phyloP scores from a whole-genome alignment of 2,888 invertebrate species.

The Sericinus montela region DNA sequence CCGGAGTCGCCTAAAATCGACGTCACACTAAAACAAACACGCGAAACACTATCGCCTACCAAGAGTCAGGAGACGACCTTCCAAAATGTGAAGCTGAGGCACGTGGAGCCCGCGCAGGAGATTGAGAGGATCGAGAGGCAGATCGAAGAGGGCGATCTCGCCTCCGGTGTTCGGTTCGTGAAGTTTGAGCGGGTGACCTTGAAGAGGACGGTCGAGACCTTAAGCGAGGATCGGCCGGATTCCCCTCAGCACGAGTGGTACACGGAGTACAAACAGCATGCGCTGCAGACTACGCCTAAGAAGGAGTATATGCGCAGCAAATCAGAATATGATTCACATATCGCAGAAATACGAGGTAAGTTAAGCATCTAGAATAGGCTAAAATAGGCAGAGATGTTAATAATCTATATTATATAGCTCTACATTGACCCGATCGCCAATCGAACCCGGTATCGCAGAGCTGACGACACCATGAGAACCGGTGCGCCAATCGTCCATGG shows the following conservation, averaged over 20 bases:
- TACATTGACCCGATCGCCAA: too few species aligned
- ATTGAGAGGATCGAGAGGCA: constrained; percentile 50
- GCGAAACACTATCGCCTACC: constrained; percentile 70
- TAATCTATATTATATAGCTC: too few species aligned
- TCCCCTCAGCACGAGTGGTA: constrained; percentile 73
- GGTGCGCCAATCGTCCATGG: too few species aligned
- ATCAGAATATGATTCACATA: constrained; percentile 92
- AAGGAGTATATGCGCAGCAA: constrained; percentile 87
- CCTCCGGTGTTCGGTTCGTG: constrained; percentile 81
- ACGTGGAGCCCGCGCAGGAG: constrained; percentile 59
- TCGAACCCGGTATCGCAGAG: too few species aligned
- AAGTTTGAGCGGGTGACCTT: constrained; percentile 86
- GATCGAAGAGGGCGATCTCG: constrained; percentile 83
- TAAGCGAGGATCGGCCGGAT: constrained; percentile 57
- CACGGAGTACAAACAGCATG: constrained; percentile 69
- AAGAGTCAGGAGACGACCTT: constrained; percentile 58
- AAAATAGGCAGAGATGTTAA: too few species aligned
- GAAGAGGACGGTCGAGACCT: constrained; percentile 80
- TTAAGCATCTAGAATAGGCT: too few species aligned
- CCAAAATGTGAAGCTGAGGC: constrained; percentile 68
- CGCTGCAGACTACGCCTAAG: constrained; percentile 82
- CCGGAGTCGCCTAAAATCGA: constrained; percentile 80
- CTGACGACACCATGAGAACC: too few species aligned
- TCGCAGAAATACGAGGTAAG: constrained; percentile 91
- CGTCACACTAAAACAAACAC: constrained; percentile 79